Percentiles rank a stretch among this genome's conserved stretches.
These are phyloP conservation scores for Drosophila atripex DNA, from an alignment of 2,888 invertebrate species.

Conservation along the genomic window DNA sequence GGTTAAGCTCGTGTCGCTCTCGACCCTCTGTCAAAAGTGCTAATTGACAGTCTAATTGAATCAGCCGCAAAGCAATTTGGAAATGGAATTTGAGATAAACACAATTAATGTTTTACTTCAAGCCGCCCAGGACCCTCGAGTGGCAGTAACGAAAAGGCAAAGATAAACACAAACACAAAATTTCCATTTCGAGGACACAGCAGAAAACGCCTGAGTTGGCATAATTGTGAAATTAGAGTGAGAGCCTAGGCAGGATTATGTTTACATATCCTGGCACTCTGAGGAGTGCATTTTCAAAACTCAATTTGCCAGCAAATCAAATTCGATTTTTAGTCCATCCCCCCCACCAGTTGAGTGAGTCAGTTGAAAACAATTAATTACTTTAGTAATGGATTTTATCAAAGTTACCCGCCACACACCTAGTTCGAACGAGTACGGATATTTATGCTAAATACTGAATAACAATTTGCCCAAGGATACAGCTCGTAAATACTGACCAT, in stretches of 20 bases:
- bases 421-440: neutral
- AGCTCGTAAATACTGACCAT: constrained; percentile 46
- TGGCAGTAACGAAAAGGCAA: constrained; percentile 43
- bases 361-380: constrained; percentile 41
- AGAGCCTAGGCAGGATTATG: constrained; percentile 12
- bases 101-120: constrained; percentile 51
- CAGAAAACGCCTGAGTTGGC: constrained; percentile 38
- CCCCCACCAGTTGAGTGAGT: constrained; percentile 8
- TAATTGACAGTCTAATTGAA: constrained; percentile 45
- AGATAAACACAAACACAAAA: constrained; percentile 41
- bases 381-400: constrained; percentile 36
- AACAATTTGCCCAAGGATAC: constrained; percentile 38
- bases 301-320: constrained; percentile 18
- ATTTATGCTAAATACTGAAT: constrained; percentile 52
- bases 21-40: constrained; percentile 16
- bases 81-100: constrained; percentile 53
- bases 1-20: constrained; percentile 5
- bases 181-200: constrained; percentile 22
- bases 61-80: constrained; percentile 50
- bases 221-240: constrained; percentile 43
- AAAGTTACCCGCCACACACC: constrained; percentile 6
- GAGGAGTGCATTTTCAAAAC: constrained; percentile 14
- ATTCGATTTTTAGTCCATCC: constrained; percentile 1
- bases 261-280: constrained; percentile 8
- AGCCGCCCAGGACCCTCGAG: constrained; percentile 31